A percentile compares a stretch with the other conserved stretches of the same genome.
phyloP scores from a whole-genome alignment of 2,113 vertebrate species.

The Poeciliopsis occidentalis region DNA sequence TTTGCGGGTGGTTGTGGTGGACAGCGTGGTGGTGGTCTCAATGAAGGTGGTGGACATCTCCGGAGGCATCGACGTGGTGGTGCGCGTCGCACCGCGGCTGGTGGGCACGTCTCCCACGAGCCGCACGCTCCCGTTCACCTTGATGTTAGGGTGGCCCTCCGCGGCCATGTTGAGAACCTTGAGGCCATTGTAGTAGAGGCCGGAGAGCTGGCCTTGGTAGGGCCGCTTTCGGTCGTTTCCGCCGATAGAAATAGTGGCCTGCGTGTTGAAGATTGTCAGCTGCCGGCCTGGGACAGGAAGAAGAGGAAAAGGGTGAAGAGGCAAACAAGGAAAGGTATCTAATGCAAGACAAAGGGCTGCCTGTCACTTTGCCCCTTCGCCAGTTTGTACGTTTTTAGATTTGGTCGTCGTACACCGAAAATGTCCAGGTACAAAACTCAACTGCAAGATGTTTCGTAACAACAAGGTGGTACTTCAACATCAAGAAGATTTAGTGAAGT shows the following conservation, averaged over 20 bases:
- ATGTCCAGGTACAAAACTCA: neutral
- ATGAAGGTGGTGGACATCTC: slow-evolving; percentile 99
- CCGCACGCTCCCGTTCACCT: slow-evolving; percentile 94
- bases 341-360: neutral
- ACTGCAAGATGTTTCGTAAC: neutral
- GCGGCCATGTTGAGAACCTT: slow-evolving; percentile 98
- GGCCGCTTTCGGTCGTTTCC: slow-evolving; percentile 94
- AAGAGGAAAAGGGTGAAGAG: neutral
- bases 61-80: slow-evolving; percentile 91
- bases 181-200: slow-evolving; percentile 97
- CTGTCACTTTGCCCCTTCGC: neutral
- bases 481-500: too few species aligned
- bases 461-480: too few species aligned
- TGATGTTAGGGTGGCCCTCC: slow-evolving; percentile 93
- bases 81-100: slow-evolving; percentile 87
- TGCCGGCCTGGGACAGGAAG: slow-evolving; percentile 85
- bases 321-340: neutral
- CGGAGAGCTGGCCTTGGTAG: slow-evolving; percentile 98
- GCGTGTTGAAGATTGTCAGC: slow-evolving; percentile 99
- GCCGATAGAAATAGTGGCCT: slow-evolving; percentile 96
- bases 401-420: neutral
- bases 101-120: slow-evolving; percentile 94
- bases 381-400: neutral
- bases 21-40: slow-evolving; percentile 96
- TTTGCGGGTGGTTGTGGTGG: slow-evolving; percentile 95